Base-by-base conservation (phyloP, 2,797 vertebrate species). In the Okamejei kenojei region DNA sequence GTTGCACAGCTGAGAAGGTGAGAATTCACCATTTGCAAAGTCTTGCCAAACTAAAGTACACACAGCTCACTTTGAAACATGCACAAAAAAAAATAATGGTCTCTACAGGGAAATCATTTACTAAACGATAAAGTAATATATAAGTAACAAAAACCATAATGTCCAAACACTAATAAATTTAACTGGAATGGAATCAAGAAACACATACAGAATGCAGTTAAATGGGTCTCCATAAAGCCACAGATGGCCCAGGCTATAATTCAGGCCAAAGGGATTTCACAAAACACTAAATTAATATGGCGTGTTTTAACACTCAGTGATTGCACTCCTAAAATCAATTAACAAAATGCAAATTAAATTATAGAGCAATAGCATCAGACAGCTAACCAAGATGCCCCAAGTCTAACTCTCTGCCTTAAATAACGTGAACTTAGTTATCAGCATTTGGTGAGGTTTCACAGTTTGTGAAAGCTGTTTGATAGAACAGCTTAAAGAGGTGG, bases 251-350 rank as follows among this genome's bases (percentile, higher is more conserved):
- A 88, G 61, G 84, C 84, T 88, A 35, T 68, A 88, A 88, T 88
- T 88, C 84, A 88, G 84, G 84, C 84, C 84, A 88, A 88, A 88
- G n/a, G 84, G 84, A 88, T 88, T 88, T 88, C 84, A 88, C 84
- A 88, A 88, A 88, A 88, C 65, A 68, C 61, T 88, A 65, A 88
- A 88, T 88, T 88, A 88, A 88, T 65, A 88, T 68, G 19, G 84
- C 38, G 78, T 68, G n/a, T 88, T 88, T 88, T 88, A 88, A 88
- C 84, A 88, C 84, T 68, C 63, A 9, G 84, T 88, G 84, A 86
- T 88, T 65, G 63, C 84, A 65, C 84, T 68, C 84, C 84, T 35
- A 88, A 88, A 86, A 88, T 68, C 63, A 88, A 88, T 88, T 65
- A 88, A n/a, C 29, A 63, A 68, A 63, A 88, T 88, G 84, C 84